phyloP scores from a whole-genome alignment of 2,888 invertebrate genomes.

The Podotricha telesiphe region DNA sequence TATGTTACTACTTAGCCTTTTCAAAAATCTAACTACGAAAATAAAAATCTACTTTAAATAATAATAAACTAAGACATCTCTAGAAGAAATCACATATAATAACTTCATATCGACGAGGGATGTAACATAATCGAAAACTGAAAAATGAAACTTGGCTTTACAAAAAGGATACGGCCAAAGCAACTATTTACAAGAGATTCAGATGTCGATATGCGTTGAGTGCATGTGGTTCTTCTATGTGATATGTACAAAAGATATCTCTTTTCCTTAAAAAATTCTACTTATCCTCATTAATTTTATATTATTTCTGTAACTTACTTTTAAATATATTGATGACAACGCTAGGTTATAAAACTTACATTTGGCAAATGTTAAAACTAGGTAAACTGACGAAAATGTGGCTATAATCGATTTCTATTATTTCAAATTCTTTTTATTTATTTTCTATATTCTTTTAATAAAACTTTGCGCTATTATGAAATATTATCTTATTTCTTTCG shows the following conservation, averaged over 20 bases:
- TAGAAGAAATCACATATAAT: slow-evolving; percentile 19
- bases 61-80: slow-evolving; percentile 7
- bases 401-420: neutral
- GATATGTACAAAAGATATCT: slow-evolving; percentile 27
- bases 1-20: neutral
- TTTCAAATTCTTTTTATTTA: neutral
- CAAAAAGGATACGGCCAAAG: neutral
- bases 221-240: slow-evolving; percentile 16
- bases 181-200: neutral
- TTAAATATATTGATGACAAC: neutral
- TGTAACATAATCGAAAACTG: neutral
- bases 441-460: neutral
- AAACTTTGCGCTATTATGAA: neutral
- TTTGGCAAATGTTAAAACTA: neutral
- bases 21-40: neutral
- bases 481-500: neutral
- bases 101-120: neutral
- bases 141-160: neutral
- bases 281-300: neutral
- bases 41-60: slow-evolving; percentile 4
- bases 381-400: neutral
- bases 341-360: neutral
- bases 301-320: no score
- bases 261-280: neutral
- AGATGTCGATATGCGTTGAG: slow-evolving; percentile 2